phyloP scores from a whole-genome alignment of 2,888 invertebrate genomes.

The Erannis defoliaria region DNA sequence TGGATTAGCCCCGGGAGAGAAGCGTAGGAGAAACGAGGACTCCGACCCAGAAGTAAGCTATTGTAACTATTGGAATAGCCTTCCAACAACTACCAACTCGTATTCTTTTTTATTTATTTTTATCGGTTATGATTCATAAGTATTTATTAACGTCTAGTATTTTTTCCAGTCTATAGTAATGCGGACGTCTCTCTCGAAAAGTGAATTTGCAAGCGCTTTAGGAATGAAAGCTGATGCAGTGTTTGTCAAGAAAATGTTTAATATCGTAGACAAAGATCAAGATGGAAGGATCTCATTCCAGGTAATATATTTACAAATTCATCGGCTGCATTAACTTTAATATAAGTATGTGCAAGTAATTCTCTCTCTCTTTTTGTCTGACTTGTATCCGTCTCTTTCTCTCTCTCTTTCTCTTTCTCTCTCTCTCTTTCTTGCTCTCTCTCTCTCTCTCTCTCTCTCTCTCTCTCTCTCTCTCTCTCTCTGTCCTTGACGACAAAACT shows the following conservation, averaged over 20 bases:
- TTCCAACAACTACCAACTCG: neutral
- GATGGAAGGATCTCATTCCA: slow-evolving; percentile 98
- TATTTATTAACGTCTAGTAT: neutral
- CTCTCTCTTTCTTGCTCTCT: no score
- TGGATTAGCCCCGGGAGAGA: slow-evolving; percentile 95
- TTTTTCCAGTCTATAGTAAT: slow-evolving; percentile 92
- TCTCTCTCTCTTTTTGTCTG: no score
- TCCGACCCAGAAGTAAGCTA: slow-evolving; percentile 90
- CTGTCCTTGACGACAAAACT: neutral
- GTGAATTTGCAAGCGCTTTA: slow-evolving; percentile 97
- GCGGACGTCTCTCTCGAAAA: slow-evolving; percentile 96
- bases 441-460: no score
- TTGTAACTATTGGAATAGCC: neutral
- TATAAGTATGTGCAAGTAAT: no score
- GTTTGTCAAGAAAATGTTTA: slow-evolving; percentile 99
- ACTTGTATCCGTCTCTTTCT: no score
- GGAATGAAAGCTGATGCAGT: slow-evolving; percentile 98
- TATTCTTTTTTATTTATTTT: neutral
- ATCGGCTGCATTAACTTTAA: no score
- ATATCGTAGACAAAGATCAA: slow-evolving; percentile 97
- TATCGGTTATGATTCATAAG: neutral
- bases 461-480: no score
- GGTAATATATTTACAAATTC: slow-evolving; percentile 81
- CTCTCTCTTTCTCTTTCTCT: no score
- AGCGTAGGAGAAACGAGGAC: slow-evolving; percentile 90